Percentiles rank a stretch among this genome's conserved stretches.
Evolutionary conservation across 2,113 vertebrate species (phyloP).

Genomic region (Xerus inauris): DNA sequence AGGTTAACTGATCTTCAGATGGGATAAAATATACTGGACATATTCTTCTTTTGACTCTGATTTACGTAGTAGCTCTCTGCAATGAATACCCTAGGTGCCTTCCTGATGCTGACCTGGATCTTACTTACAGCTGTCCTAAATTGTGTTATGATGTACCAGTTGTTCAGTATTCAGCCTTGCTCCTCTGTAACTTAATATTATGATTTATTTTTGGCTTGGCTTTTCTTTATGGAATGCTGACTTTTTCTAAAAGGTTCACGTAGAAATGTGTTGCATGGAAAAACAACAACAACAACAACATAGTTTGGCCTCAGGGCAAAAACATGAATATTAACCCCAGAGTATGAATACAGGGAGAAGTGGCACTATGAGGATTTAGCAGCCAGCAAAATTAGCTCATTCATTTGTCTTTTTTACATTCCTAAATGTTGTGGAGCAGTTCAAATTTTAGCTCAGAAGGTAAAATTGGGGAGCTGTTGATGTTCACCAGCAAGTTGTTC

Average conservation of each 20-base stretch:
- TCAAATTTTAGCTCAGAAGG: constrained; percentile 28
- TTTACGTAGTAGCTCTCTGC: constrained; percentile 59
- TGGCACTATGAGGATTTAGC: fast-evolving
- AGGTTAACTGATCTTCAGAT: not conserved
- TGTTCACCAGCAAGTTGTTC: not conserved
- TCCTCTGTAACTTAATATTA: constrained; percentile 82
- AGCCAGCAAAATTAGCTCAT: not conserved
- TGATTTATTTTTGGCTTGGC: constrained; percentile 81
- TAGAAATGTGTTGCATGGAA: constrained; percentile 76
- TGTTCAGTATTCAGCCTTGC: constrained; percentile 80
- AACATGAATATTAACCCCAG: constrained; percentile 17
- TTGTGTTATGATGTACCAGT: constrained; percentile 75
- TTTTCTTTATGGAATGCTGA: constrained; percentile 82
- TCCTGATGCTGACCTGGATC: constrained; percentile 65
- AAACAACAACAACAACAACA: not conserved
- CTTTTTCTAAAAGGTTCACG: constrained; percentile 79
- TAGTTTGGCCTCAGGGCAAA: constrained; percentile 66
- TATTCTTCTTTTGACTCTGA: constrained; percentile 54
- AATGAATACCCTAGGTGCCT: constrained; percentile 60
- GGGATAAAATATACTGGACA: constrained; percentile 41
- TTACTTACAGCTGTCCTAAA: constrained; percentile 76
- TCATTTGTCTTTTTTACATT: not conserved
- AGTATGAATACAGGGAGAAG: not conserved
- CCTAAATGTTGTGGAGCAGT: not conserved
- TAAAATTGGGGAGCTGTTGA: not conserved